Evolutionary conservation across 2,113 vertebrate species (phyloP).

Genomic region (Lepidothrix coronata): DNA sequence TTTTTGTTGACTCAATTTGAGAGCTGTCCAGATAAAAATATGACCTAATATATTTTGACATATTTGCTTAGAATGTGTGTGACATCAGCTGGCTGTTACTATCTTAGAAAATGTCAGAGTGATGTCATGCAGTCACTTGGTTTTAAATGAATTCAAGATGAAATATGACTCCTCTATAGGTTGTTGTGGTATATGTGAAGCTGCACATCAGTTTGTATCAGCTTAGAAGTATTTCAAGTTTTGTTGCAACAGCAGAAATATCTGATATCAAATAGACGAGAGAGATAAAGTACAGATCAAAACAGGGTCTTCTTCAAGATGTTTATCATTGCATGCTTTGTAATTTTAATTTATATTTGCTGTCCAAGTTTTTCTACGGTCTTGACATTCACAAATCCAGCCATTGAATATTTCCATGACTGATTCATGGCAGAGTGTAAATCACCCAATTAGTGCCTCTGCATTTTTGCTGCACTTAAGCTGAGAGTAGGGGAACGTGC

Average conservation of each 20-base stretch:
- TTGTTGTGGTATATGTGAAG: background rate
- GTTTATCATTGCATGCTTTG: background rate
- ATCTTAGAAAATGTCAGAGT: background rate
- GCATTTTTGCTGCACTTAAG: background rate
- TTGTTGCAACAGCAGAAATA: background rate
- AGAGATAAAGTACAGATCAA: background rate
- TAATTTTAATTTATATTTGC: background rate
- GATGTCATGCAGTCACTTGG: constrained; percentile 23
- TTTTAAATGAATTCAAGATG: constrained; percentile 24
- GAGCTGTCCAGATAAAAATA: constrained; percentile 20
- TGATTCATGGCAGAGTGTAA: background rate
- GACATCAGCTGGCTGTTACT: constrained; percentile 21
- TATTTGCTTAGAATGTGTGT: background rate
- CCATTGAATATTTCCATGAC: background rate
- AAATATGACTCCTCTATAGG: background rate
- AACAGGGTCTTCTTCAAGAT: background rate
- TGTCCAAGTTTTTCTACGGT: background rate
- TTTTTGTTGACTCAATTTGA: constrained; percentile 2
- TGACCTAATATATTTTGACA: background rate
- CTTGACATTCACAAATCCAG: background rate
- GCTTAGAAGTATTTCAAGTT: background rate
- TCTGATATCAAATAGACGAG: background rate
- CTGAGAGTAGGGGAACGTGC: background rate
- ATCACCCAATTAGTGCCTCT: background rate
- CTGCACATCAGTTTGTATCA: background rate